A percentile compares a stretch with the other conserved stretches of the same genome.
Conservation (phyloP, 2,888 invertebrate species). For the Drosophila prostipennis region DNA sequence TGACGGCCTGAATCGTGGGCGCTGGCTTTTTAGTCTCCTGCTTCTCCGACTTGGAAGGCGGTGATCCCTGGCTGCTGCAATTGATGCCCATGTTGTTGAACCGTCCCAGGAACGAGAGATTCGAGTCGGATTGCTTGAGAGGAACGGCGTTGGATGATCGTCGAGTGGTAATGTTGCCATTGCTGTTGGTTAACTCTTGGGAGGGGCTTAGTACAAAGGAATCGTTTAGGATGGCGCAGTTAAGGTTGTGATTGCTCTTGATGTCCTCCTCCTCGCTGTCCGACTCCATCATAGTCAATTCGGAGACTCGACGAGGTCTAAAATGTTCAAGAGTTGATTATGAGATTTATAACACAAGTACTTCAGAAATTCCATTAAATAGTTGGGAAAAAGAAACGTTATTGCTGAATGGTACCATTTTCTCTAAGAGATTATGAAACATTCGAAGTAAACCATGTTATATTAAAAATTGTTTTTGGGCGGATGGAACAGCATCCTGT, state of each 20-base stretch:
- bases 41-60: conserved; percentile 2
- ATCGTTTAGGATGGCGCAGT: conserved; percentile 83
- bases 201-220: conserved; percentile 82
- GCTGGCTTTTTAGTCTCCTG: conserved; percentile 46
- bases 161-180: conserved; percentile 31
- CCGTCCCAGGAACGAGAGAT: conserved; percentile 72
- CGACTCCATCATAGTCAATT: conserved; percentile 80
- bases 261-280: conserved; percentile 80
- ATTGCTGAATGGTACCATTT: neutral
- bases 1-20: conserved; percentile 34
- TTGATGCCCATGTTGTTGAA: conserved; percentile 79
- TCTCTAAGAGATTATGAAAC: no score
- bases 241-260: conserved; percentile 77
- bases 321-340: neutral
- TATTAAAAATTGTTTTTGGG: no score
- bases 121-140: conserved; percentile 46
- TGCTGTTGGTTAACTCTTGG: conserved; percentile 56
- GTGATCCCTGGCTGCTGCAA: conserved; percentile 45
- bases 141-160: conserved; percentile 37
- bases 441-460: no score
- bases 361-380: no score
- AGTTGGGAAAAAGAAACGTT: neutral
- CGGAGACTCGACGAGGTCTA: conserved; percentile 81
- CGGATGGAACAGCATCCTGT: no score
- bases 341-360: no score